Evolutionary conservation across 2,113 vertebrate species (phyloP).

Genomic region (Elephantulus edwardii): DNA sequence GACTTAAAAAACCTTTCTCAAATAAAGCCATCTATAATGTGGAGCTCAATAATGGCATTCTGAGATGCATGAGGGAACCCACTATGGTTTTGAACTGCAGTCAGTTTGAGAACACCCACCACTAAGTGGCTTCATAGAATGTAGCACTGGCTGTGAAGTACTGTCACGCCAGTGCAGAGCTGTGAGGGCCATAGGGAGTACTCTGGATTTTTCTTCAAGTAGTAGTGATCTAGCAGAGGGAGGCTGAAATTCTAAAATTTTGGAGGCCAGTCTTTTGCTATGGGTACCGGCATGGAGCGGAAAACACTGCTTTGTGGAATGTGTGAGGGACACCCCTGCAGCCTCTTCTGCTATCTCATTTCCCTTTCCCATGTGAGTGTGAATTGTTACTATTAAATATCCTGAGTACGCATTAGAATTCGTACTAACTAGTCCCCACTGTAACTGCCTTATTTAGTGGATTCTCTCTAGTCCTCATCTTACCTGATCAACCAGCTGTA

Average conservation of each 20-base stretch:
- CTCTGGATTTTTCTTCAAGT: not conserved
- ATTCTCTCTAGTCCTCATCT: not conserved
- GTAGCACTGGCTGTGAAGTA: not conserved
- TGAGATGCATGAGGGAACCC: not conserved
- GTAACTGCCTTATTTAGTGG: not conserved
- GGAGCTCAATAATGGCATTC: not conserved
- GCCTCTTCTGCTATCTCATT: not conserved
- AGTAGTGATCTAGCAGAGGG: not conserved
- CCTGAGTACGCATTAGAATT: not conserved
- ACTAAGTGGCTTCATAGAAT: not conserved
- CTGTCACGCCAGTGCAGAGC: not conserved
- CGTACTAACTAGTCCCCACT: not conserved
- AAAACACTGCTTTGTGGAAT: not conserved
- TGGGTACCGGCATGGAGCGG: not conserved
- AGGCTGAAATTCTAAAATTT: not conserved
- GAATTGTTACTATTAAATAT: not conserved
- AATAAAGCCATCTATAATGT: not conserved
- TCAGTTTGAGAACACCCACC: not conserved
- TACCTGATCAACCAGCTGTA: not conserved
- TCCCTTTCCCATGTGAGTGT: not conserved
- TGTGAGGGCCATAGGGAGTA: not conserved
- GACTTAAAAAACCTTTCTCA: not conserved
- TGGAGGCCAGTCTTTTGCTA: not conserved
- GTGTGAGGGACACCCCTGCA: not conserved
- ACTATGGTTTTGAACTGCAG: not conserved